A percentile compares a stretch with the other conserved stretches of the same genome.
phyloP scores from a whole-genome alignment of 2,797 vertebrate species.

The Peromyscus melanophrys region DNA sequence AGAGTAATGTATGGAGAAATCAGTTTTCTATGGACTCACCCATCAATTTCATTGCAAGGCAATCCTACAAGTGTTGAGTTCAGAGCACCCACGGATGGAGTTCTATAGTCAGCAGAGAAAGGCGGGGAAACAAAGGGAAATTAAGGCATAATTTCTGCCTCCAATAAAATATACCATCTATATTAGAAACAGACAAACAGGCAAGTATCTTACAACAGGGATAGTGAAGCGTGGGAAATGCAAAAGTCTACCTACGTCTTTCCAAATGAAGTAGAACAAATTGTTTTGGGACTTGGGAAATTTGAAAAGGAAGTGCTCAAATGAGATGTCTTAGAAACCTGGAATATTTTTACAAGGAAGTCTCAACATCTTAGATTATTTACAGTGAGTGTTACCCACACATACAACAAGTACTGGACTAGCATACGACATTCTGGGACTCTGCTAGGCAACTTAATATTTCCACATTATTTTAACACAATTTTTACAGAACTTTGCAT shows the following conservation, averaged over 20 bases:
- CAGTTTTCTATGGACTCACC: not conserved
- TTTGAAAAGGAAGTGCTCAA: slow-evolving; percentile 38
- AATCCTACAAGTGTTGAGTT: not conserved
- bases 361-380: slow-evolving; percentile 35
- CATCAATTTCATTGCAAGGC: not conserved
- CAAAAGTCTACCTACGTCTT: not conserved
- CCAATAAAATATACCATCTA: not conserved
- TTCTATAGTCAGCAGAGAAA: not conserved
- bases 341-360: slow-evolving; percentile 57
- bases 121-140: not conserved
- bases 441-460: slow-evolving; percentile 23
- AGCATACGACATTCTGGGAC: not conserved
- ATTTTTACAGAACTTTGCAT: not conserved
- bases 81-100: not conserved
- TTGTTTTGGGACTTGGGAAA: slow-evolving; percentile 37
- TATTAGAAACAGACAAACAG: not conserved
- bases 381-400: not conserved
- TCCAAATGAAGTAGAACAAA: slow-evolving; percentile 31
- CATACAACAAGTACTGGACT: not conserved
- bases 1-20: not conserved
- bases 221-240: not conserved
- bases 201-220: not conserved
- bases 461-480: slow-evolving; percentile 25
- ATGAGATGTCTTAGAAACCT: slow-evolving; percentile 50
- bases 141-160: not conserved